phyloP scores from a whole-genome alignment of 23 tunicate genomes.

The Oikopleura vanhoeffeni region DNA sequence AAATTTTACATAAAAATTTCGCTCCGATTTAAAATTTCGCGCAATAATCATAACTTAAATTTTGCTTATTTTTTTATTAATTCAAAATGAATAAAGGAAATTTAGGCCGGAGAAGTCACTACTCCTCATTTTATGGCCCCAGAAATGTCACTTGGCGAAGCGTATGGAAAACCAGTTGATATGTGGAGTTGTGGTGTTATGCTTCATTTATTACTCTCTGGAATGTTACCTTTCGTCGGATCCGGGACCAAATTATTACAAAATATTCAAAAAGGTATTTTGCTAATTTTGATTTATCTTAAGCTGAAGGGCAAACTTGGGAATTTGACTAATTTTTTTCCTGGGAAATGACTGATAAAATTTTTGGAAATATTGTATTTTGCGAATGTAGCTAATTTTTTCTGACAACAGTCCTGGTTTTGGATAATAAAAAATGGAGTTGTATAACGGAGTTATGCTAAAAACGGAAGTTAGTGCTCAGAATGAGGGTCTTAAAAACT shows the following conservation, averaged over 20 bases:
- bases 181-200: conserved; percentile 96
- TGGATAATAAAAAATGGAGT: no score
- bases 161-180: conserved; percentile 84
- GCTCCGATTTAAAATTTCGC: neutral
- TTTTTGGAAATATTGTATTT: neutral
- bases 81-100: no score
- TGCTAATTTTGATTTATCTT: conserved; percentile 5
- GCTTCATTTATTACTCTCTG: conserved; percentile 62
- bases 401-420: no score
- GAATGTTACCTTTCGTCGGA: conserved; percentile 65
- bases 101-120: conserved; percentile 40
- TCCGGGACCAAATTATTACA: conserved; percentile 40
- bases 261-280: conserved; percentile 28
- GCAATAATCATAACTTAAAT: neutral
- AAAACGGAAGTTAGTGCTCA: no score
- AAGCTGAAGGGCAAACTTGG: neutral
- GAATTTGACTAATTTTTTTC: neutral
- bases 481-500: no score
- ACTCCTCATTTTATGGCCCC: conserved; percentile 89
- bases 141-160: conserved; percentile 43
- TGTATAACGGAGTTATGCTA: no score
- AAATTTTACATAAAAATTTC: neutral
- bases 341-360: no score
- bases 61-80: neutral
- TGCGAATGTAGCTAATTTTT: neutral